Evolutionary conservation across 2,888 invertebrate genomes (phyloP), one percentile per base, ranked within the genome.

Genomic region (Calameuta idolon): DNA sequence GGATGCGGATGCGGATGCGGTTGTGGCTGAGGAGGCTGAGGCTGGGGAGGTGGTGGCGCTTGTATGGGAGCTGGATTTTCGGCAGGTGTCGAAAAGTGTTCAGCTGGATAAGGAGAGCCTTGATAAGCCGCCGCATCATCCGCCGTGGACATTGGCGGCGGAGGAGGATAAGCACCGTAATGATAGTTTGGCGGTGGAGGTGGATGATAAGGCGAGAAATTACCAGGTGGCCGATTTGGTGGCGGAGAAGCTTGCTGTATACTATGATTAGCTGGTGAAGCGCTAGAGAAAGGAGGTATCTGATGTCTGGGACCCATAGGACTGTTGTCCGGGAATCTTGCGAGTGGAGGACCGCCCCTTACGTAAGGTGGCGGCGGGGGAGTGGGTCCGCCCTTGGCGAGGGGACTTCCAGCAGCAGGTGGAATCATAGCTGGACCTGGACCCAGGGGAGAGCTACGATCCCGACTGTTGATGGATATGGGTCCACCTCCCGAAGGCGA

Each of bases 401-500:
- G 75, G 37, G 93, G 92, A 83, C 92, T 92, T 35, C 91, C 91
- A 0, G 92, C 90, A 34, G 90, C 81, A n/a, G 92, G 89, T 35
- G 92, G 90, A 76, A 92, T 91, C 83, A 91, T 89, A 3, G 90
- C 86, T 4, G 91, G 89, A 75, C 88, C 83, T 86, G 76, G 0
- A 85, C 89, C 75, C 85, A 90, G 74, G 83, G 89, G 35, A 85
- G 87, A 82, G 76, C 87, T 80, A 78, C 82, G 76, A 76, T 89
- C 90, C 9, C 91, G 83, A 75, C 84, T 90, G 73, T 89, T 88
- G 68, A 93, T 92, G 74, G 92, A 91, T 76, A 93, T 92, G 1
- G 93, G 92, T 3, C 93, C 93, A 11, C 93, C 93, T 34, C 93
- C 93, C 1, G 93, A 93, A 0, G 93, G 93, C 5, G 93, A 93